Evolutionary conservation across 2,888 invertebrate species (phyloP), one percentile per base, ranked within the genome.

Genomic region (Parnassius orleans): DNA sequence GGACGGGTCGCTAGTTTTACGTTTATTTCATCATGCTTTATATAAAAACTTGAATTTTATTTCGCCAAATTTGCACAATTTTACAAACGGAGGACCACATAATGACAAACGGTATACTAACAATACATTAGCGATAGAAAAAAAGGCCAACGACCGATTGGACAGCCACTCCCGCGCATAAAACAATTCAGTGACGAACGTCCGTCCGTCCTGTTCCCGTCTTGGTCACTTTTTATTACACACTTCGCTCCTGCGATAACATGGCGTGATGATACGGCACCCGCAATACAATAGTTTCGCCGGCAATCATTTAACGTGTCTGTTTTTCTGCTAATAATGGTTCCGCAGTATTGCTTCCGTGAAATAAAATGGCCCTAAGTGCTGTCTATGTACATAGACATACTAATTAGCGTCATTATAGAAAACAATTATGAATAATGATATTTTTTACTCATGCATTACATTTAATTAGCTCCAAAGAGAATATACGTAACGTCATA

Each of bases 71-170:
- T 53, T 42, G 41, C 14, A 43, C 5, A 54, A 57, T 33, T 53
- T 44, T 44, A 24, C 46, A 61, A 41, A 50, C 42, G 10, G 58
- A n/a, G 52, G 12, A 9, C 43, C 53, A 41, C 10, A 24, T 41
- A 54, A 48, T 19, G 52, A 57, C 54, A 53, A 11, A 5, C 5
- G n/a, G 9, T 12, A 53, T 15, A 24, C 15, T 2, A 43, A 42
- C 15, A 52, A 53, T 55, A 53, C 41, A 44, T 50, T 43, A 19
- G 54, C 33, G 33, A 58, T 57, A 60, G 60, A 54, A 56, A 47
- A 53, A 59, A 60, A 64, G 61, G 63, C 51, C 65, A 64, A 58
- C 51, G 69, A 65, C 69, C 66, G 69, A 69, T 69, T 66, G 63
- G 53, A 47, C 50, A 54, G 56, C 59, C 67, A 63, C 68, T 64